Base-by-base conservation (phyloP, 2,113 vertebrate genomes). In the Epinephelus cyanopodus region DNA sequence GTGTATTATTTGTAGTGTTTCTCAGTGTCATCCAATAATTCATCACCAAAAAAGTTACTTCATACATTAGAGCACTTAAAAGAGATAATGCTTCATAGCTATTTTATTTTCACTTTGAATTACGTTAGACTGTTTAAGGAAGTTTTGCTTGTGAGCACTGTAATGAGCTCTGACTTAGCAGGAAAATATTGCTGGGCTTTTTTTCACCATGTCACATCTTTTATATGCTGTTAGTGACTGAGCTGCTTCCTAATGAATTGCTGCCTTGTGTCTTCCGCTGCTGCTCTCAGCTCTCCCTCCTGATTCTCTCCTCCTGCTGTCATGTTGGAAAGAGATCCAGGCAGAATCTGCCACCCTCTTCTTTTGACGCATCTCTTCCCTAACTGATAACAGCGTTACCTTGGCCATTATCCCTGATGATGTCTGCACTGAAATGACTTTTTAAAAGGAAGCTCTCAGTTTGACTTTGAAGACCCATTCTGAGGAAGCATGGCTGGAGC, bases 111-210 rank as follows among this genome's bases (percentile, higher is more conserved):
- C 65, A 27, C 81, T 71, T 82, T 89, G 73, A 77, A 83, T 83
- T 75, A 75, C 57, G 50, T 58, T 42, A 29, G 67, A 82, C 63
- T 79, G 74, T 80, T 65, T 74, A 79, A 72, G 70, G 74, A 87
- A 81, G 68, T 88, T 88, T 81, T 79, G 61, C 79, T 86, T 81
- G 77, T 82, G 83, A 81, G 69, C 48, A 42, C 48, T 15, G 23
- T 91, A 90, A 94, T 91, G 92, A 92, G 87, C 66, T 79, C 77
- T 53, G 68, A 78, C 80, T 85, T 77, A 74, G 79, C 73, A 79
- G 60, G 56, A 27, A 84, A 77, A 78, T 73, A 68, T 74, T 77
- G 18, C 47, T 54, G 66, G 33, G 52, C 74, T 58, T 21, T 74
- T 61, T 17, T 25, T 42, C 4, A 29, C 71, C 1, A 33, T 81